phyloP scores from a whole-genome alignment of 2,113 vertebrate species.

The Oreochromis niloticus region DNA sequence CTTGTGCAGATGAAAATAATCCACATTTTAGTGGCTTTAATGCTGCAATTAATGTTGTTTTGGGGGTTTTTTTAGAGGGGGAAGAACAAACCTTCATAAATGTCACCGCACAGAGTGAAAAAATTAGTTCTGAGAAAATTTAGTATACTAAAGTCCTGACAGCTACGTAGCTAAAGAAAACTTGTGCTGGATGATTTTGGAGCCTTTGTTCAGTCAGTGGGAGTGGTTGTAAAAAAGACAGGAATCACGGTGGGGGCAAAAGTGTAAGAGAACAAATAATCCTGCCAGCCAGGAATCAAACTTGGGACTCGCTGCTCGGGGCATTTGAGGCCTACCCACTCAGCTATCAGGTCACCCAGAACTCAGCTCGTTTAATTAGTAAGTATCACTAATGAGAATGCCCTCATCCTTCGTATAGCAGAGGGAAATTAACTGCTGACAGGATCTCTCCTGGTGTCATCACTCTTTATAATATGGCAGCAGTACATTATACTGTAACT shows the following conservation, averaged over 20 bases:
- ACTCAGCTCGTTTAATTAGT: background rate
- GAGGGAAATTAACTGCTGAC: conserved; percentile 24
- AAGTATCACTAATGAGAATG: conserved; percentile 25
- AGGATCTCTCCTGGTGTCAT: background rate
- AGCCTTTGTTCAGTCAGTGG: background rate
- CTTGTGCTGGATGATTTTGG: background rate
- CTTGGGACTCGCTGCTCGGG: background rate
- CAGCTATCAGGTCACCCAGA: background rate
- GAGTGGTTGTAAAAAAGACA: background rate
- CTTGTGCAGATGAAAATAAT: background rate
- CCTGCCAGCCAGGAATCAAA: background rate
- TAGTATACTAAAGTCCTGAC: background rate
- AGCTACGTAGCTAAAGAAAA: conserved; percentile 4
- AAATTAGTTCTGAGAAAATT: background rate
- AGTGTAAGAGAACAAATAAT: background rate
- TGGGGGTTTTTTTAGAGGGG: background rate
- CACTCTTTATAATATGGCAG: background rate
- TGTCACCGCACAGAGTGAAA: background rate
- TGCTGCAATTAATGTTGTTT: background rate
- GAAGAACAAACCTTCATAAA: background rate
- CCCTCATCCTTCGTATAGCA: background rate
- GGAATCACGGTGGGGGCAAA: background rate
- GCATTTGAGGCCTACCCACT: background rate
- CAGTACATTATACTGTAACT: background rate
- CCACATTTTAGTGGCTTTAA: background rate